Evolutionary conservation across 2,797 vertebrate species (phyloP).

Genomic region (Rhinoraja longicauda): DNA sequence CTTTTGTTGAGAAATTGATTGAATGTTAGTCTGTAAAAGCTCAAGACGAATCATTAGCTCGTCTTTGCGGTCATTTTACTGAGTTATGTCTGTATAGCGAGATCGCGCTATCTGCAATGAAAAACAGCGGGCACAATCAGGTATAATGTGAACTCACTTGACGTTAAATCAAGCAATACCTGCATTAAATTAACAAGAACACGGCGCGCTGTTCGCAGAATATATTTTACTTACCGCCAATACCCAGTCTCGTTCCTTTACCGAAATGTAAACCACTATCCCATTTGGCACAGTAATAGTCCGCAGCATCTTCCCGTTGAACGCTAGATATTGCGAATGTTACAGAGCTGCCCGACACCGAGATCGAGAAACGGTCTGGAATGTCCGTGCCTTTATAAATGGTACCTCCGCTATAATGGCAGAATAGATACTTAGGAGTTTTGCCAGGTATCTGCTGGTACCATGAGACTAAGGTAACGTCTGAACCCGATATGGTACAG

Average conservation of each 20-base stretch:
- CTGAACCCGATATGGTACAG: constrained; percentile 50
- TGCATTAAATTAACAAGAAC: no score
- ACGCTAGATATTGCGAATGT: constrained; percentile 43
- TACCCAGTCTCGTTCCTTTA: not conserved
- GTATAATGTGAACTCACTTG: no score
- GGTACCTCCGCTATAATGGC: constrained; percentile 48
- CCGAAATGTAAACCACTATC: not conserved
- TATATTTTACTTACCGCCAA: not conserved
- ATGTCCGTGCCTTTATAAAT: constrained; percentile 41
- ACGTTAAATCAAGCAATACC: no score
- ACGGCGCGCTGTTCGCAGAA: no score
- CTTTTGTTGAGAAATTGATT: not conserved
- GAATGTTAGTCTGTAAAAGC: not conserved
- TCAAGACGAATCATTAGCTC: not conserved
- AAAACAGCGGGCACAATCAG: no score
- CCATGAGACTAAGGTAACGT: constrained; percentile 50
- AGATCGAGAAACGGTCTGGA: constrained; percentile 52
- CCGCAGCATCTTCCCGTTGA: no score
- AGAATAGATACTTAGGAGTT: constrained; percentile 50
- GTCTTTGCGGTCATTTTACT: not conserved
- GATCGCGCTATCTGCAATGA: no score
- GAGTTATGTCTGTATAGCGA: no score
- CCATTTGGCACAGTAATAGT: not conserved
- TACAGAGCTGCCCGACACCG: constrained; percentile 44
- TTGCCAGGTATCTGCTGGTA: constrained; percentile 52